These are phyloP conservation scores for Brevimyrus niger DNA, from an alignment of 2,113 vertebrate genomes.

Conservation along the genomic window DNA sequence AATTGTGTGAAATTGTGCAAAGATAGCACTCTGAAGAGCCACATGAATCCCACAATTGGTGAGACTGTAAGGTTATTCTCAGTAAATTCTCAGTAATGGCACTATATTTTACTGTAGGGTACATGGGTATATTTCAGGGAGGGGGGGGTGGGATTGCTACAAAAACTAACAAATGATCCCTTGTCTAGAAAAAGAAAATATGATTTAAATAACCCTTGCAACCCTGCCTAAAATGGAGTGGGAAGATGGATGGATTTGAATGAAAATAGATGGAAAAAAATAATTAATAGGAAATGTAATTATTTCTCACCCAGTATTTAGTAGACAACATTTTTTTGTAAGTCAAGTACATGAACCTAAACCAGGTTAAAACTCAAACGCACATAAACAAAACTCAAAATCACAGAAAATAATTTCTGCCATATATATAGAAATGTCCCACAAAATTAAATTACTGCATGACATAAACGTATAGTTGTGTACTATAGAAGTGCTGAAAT, in stretches of 20 bases:
- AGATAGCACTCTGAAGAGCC: not conserved
- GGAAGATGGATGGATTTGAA: not conserved
- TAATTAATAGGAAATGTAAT: not conserved
- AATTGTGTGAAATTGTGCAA: not conserved
- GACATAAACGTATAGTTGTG: not conserved
- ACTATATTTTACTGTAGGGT: not conserved
- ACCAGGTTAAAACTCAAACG: not conserved
- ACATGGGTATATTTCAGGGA: not conserved
- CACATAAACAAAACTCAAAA: not conserved
- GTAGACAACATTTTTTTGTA: not conserved
- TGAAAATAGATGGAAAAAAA: not conserved
- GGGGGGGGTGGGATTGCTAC: not conserved
- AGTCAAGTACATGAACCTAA: not conserved
- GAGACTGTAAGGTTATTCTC: not conserved
- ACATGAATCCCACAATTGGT: not conserved
- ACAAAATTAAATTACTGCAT: not conserved
- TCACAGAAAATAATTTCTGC: not conserved
- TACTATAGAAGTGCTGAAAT: not conserved
- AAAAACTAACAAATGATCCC: not conserved
- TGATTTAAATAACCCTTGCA: not conserved
- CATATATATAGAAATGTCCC: not conserved
- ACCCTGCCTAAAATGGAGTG: not conserved
- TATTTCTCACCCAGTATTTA: not conserved
- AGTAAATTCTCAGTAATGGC: not conserved
- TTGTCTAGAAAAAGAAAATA: not conserved